phyloP scores from a whole-genome alignment of 2,888 invertebrate genomes.

The Lycophotia porphyrea region DNA sequence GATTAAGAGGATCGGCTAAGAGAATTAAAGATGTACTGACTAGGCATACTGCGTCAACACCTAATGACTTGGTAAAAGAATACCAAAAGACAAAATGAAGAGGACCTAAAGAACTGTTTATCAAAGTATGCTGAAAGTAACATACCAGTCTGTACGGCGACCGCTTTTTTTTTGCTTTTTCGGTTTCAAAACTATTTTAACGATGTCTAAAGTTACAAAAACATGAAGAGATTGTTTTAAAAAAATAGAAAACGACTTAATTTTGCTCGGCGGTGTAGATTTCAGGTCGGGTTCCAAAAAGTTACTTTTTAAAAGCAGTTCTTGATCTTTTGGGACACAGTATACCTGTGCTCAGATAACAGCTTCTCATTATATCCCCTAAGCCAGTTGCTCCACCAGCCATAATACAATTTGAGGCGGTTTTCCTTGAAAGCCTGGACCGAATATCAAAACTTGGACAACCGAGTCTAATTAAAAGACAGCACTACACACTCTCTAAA shows the following conservation, averaged over 20 bases:
- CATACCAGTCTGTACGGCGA: conserved; percentile 4
- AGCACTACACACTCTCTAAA: conserved; percentile 24
- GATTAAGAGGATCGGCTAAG: not conserved
- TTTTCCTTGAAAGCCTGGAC: not conserved
- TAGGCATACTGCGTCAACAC: too few species aligned
- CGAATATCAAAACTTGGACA: conserved; percentile 22
- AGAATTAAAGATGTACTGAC: too few species aligned
- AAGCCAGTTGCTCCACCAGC: not conserved
- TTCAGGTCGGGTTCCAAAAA: conserved; percentile 5
- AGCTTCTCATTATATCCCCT: not conserved
- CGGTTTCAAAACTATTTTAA: conserved; percentile 64
- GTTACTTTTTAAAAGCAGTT: not conserved
- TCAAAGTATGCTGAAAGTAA: not conserved
- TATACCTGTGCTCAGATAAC: not conserved
- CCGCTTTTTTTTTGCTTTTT: conserved; percentile 52
- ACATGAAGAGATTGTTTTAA: not conserved
- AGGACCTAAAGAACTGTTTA: not conserved
- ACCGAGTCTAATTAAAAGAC: conserved; percentile 16
- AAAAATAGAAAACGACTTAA: conserved; percentile 28
- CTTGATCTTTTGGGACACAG: not conserved
- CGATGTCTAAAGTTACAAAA: conserved; percentile 59
- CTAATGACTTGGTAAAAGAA: not conserved
- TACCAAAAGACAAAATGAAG: not conserved
- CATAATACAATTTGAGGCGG: not conserved
- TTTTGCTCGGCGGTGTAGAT: conserved; percentile 10